A percentile compares a stretch with the other conserved stretches of the same genome.
These are phyloP conservation scores for Python bivittatus DNA, from an alignment of 2,113 vertebrate species.

Conservation along the genomic window DNA sequence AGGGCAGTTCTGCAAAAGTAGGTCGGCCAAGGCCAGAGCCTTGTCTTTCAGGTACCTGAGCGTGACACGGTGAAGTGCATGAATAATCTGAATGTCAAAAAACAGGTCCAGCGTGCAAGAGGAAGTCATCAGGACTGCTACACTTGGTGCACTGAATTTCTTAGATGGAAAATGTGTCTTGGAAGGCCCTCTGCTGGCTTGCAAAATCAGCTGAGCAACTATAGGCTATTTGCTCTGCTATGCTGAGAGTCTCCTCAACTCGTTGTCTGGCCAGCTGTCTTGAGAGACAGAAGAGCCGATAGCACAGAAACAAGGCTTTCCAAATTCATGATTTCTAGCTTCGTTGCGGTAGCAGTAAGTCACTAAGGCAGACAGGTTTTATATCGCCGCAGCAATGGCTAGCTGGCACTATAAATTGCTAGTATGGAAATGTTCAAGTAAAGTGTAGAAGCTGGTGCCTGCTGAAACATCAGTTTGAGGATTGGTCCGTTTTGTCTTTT, in stretches of 20 bases:
- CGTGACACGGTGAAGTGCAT: neutral
- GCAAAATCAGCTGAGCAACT: no score
- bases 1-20: neutral
- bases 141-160: neutral
- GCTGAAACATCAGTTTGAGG: neutral
- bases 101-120: neutral
- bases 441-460: neutral
- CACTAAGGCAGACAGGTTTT: neutral
- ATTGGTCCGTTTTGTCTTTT: neutral
- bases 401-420: neutral
- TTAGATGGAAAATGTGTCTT: neutral
- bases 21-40: neutral
- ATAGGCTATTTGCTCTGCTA: neutral
- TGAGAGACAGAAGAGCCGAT: neutral
- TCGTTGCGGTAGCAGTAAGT: neutral
- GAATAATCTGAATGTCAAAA: no score
- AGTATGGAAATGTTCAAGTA: neutral
- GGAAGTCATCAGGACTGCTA: neutral
- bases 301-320: neutral
- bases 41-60: neutral
- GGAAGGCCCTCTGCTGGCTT: neutral
- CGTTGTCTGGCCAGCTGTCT: neutral
- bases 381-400: neutral
- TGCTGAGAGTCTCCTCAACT: neutral
- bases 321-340: neutral